These are phyloP conservation scores for Chionis minor DNA, from an alignment of 2,113 vertebrate genomes.

Conservation along the genomic window DNA sequence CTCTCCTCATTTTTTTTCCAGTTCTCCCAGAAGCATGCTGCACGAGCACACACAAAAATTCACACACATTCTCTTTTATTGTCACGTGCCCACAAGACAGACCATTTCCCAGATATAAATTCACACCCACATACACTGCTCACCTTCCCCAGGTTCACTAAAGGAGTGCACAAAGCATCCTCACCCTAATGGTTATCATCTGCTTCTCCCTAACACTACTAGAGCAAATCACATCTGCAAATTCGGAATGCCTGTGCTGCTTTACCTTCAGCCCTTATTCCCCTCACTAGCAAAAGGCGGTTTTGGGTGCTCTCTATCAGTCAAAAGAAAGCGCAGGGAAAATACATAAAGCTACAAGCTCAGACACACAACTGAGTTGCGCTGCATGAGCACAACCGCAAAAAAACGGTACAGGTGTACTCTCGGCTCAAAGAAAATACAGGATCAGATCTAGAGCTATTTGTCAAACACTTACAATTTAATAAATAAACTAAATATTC, in stretches of 20 bases:
- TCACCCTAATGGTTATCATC: neutral
- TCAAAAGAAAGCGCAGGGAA: neutral
- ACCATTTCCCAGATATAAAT: neutral
- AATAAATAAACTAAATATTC: constrained; percentile 62
- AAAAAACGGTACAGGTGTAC: neutral
- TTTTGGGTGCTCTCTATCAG: neutral
- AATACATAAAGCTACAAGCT: neutral
- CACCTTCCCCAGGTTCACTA: neutral
- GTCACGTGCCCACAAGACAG: rapidly evolving
- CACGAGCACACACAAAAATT: neutral
- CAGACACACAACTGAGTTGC: neutral
- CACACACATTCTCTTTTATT: neutral
- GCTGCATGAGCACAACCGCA: neutral
- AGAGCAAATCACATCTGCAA: neutral
- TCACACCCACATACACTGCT: rapidly evolving
- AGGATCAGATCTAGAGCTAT: constrained; percentile 59
- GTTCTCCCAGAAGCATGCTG: neutral
- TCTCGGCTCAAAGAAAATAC: constrained; percentile 41
- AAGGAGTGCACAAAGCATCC: neutral
- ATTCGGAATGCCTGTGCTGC: neutral
- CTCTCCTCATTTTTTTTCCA: neutral
- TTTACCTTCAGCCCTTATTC: neutral
- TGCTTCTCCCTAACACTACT: neutral
- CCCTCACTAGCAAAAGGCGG: neutral
- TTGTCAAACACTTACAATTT: constrained; percentile 67